Conservation (phyloP, 92 coral and sea anemone species). For the Zoanthus sociatus region DNA sequence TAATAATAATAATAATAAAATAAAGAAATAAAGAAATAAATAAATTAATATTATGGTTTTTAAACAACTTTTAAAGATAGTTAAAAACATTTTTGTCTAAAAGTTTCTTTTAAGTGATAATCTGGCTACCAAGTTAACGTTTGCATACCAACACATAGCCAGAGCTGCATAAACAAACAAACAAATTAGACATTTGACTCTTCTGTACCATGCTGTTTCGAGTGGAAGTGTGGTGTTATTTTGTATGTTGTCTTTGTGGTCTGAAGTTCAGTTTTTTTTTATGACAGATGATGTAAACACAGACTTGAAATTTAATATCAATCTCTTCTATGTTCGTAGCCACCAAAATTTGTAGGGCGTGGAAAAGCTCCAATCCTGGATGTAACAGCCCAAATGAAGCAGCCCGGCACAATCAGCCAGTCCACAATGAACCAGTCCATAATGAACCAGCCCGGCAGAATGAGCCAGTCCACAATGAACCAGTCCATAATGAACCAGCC, state of each 20-base stretch:
- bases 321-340: not conserved
- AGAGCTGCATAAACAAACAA: not conserved
- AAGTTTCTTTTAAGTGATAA: too few species aligned
- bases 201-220: not conserved
- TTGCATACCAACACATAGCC: not conserved
- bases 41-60: not conserved
- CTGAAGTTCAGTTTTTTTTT: not conserved
- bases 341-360: constrained; percentile 12
- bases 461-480: not conserved
- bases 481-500: not conserved
- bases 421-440: not conserved
- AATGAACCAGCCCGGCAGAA: not conserved
- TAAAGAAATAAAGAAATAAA: too few species aligned
- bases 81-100: not conserved
- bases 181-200: not conserved
- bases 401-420: not conserved
- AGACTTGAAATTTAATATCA: not conserved
- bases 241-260: not conserved
- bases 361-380: not conserved
- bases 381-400: not conserved
- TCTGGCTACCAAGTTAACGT: not conserved
- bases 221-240: not conserved
- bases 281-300: not conserved
- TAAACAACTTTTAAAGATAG: not conserved
- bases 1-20: too few species aligned